Evolutionary conservation across 2,888 invertebrate species (phyloP), one percentile per base, ranked within the genome.

Genomic region (Xylota segnis): DNA sequence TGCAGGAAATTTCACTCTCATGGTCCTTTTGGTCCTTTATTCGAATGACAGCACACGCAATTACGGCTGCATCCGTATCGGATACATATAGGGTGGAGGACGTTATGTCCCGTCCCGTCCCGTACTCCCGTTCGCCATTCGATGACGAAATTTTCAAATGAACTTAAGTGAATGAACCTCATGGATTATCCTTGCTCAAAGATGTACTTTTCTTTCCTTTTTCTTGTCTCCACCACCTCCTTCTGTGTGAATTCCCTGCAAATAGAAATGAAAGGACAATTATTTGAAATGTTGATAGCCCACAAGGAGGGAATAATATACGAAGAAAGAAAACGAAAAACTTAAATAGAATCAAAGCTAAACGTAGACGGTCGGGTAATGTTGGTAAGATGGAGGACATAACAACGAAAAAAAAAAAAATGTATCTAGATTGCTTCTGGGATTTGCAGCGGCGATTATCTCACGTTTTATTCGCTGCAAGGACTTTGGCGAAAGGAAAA

Each of bases 81-180:
- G 56, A 68, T 81, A 45, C 34, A 45, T 34, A 29, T 29, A 43
- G 7, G 18, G 23, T 10, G 10, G 9, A 10, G 0, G 0, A 14
- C 6, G n/a, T n/a, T n/a, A 1, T 4, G 47, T 23, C 0, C 14
- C 5, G 56, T 45, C 10, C 12, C n/a, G 1, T 23, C 23, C 3
- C 23, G 1, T 3, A 2, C 23, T 23, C 23, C 37, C 34, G 4
- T 47, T 50, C 23, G 23, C 16, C 14, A 37, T n/a, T 59, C 23
- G 66, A 58, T 70, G 75, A 75, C 52, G 75, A 81, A 75, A 75
- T 75, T 81, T 84, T 59, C 63, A 81, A 84, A 84, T 81, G 84
- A 84, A 81, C 75, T 81, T 81, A 81, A 84, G 84, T 84, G 81
- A 81, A 84, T 76, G 84, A 76, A 84, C 84, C 81, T 66, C 81